Percentiles rank a stretch among this genome's conserved stretches.
phyloP scores from a whole-genome alignment of 2,888 invertebrate genomes.

The Hartigia nigra region DNA sequence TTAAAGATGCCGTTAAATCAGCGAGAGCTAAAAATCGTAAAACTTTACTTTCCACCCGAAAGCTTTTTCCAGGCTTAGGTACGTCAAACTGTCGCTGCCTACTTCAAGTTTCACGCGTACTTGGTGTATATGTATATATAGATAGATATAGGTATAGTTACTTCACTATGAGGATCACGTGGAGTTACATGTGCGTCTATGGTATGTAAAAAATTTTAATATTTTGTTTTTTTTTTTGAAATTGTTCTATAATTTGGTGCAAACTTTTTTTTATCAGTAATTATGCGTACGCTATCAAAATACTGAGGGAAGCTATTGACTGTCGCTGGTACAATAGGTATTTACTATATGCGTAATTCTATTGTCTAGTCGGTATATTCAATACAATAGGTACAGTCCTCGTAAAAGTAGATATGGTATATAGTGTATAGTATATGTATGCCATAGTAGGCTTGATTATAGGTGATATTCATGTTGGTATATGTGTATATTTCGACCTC shows the following conservation, averaged over 20 bases:
- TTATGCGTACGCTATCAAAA: background rate
- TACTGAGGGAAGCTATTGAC: background rate
- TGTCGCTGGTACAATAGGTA: background rate
- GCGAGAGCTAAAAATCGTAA: slow-evolving; percentile 58
- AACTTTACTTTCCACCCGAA: slow-evolving; percentile 32
- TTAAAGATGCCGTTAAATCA: slow-evolving; percentile 64
- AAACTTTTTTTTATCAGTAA: background rate
- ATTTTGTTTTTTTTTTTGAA: too few species aligned
- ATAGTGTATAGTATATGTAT: background rate
- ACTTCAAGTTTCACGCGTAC: background rate
- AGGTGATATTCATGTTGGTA: background rate
- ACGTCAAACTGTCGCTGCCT: background rate
- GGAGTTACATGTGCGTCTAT: background rate
- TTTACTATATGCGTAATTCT: background rate
- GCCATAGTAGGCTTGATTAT: background rate
- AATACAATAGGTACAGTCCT: background rate
- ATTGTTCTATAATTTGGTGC: too few species aligned
- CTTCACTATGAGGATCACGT: background rate
- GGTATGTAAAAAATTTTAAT: background rate
- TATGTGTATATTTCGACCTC: slow-evolving; percentile 50
- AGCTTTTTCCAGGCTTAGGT: background rate
- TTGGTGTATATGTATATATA: background rate
- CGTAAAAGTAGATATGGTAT: background rate
- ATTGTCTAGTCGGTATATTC: background rate
- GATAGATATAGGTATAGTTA: background rate